phyloP scores from a whole-genome alignment of 2,113 vertebrate genomes.

The Daphoenositta chrysoptera region DNA sequence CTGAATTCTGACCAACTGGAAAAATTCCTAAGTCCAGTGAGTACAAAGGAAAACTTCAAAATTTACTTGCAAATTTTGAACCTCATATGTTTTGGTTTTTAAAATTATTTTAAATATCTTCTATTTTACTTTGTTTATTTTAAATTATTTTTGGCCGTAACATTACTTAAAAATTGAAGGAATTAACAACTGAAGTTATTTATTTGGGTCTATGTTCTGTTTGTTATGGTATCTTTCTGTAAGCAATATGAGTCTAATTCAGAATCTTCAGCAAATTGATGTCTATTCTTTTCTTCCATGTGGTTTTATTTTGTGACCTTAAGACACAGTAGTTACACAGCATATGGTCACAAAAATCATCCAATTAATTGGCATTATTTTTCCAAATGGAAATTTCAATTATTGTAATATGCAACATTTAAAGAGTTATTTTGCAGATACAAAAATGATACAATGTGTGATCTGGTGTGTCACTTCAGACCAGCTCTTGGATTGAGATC shows the following conservation, averaged over 20 bases:
- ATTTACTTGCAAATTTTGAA: not conserved
- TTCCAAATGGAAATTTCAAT: not conserved
- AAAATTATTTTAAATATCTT: not conserved
- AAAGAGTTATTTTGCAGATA: conserved; percentile 4
- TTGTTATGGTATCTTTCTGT: not conserved
- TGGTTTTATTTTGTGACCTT: not conserved
- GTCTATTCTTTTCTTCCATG: not conserved
- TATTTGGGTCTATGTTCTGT: not conserved
- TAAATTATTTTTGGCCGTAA: not conserved
- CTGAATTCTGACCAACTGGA: not conserved
- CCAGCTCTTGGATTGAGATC: not conserved
- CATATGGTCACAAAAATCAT: not conserved
- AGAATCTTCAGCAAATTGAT: not conserved
- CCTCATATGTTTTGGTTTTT: not conserved
- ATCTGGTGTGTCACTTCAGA: conserved; percentile 32
- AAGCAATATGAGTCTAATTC: not conserved
- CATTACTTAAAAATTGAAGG: not conserved
- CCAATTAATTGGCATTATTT: not conserved
- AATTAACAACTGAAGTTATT: not conserved
- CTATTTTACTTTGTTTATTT: not conserved
- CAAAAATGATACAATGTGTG: not conserved
- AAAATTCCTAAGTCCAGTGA: not conserved
- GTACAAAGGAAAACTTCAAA: not conserved
- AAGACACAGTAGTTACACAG: not conserved
- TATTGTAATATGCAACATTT: not conserved